Base-by-base conservation (phyloP, 2,113 vertebrate species). In the Chroicocephalus ridibundus region DNA sequence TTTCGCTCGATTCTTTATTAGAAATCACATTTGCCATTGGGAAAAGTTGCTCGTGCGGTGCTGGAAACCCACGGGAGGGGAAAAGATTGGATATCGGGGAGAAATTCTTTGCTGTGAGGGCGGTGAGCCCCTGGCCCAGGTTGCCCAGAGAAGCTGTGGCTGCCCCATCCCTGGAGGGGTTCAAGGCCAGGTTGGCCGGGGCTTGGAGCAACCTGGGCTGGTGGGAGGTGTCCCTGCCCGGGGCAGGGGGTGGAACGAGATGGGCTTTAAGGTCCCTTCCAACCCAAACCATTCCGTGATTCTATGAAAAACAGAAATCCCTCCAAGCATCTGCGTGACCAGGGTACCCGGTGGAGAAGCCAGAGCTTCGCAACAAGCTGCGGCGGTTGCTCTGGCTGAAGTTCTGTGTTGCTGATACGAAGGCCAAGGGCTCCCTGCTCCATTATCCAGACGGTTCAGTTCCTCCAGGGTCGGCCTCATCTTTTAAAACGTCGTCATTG, bases 401-500 rank as follows among this genome's bases (percentile, higher is more conserved):
- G 78, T 38, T 93, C 32, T 79, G 61, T 27, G 49, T 1, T 3
- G 69, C 60, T 54, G 38, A 7, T 38, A 52, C 0, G 11, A 49
- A 55, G 55, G 42, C 18, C 2, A 71, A 49, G 24, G 42, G 40
- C 44, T 87, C 69, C 27, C 44, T 20, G 2, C 34, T 31, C 84
- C 49, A 0, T 93, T 93, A 62, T 47, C 75, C 92, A n/a, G 49
- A 26, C 57, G 21, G n/a, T 80, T 93, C 0, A 5, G 61, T 76
- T 88, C 78, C 71, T 90, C 40, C 36, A 16, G 78, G 96, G 71
- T 86, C 82, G 58, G 40, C 25, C 2, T 9, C 11, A 4, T 54
- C 52, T 58, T 89, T 78, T 27, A 12, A 68, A 70, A 64, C 1
- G 0, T 27, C 4, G 1, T 32, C 3, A 0, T 24, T 32, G 54